Evolutionary conservation across 2,888 invertebrate genomes (phyloP), one percentile per base, ranked within the genome.

Genomic region (Xylocampa areola): DNA sequence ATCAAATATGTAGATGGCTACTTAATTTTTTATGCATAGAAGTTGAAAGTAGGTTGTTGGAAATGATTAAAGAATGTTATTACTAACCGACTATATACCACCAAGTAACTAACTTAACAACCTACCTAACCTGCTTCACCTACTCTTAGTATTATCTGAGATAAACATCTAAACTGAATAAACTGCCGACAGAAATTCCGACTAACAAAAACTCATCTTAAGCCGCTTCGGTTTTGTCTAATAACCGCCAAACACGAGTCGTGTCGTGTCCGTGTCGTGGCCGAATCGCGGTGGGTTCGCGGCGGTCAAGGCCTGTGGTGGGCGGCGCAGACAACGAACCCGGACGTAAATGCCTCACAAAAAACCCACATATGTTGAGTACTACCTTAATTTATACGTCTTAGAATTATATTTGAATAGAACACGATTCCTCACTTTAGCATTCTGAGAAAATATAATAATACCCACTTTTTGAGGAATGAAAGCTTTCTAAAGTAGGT

Each of bases 241-340:
- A 7, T 19, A 58, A 53, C 23, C 7, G 11, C 41, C 33, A 25
- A 71, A 74, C 0, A 14, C 13, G 30, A 59, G 29, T 35, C 45
- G 11, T 51, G 21, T 30, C 57, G 43, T 48, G 17, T 47, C 45
- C 51, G 48, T 59, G 32, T 57, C 61, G 69, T 60, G 58, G 39
- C 41, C 30, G 50, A 47, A 76, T 79, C 76, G 74, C 75, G 76
- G 65, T 61, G 82, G 82, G 89, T 87, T 88, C 88, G 85, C 70
- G 48, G 80, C 91, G 93, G 93, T 92, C 93, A 92, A 93, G 93
- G 93, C 82, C 89, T 87, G 77, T 72, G 78, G 91, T 90, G 88
- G 92, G 92, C 90, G 87, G 81, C 76, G 79, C 81, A 85, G 82
- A 74, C 87, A 81, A 78, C 86, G 89, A 89, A 93, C 92, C 93